phyloP scores from a whole-genome alignment of 1,140 invertebrate species.

The Rhagoletis pomonella region DNA sequence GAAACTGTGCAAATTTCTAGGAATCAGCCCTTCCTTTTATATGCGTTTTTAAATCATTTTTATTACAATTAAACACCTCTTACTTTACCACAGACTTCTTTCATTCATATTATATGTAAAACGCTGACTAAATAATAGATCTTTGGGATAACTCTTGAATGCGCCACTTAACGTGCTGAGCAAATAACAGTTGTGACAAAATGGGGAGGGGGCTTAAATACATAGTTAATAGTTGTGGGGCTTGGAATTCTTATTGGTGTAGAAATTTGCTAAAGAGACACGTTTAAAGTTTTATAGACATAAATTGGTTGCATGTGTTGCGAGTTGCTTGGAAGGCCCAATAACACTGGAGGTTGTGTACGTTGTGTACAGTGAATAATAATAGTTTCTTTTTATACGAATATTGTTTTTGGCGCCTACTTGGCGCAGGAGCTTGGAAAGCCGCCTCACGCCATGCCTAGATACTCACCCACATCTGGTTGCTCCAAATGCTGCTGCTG shows the following conservation, averaged over 20 bases:
- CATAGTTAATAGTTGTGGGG: background rate
- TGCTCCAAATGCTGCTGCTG: conserved; percentile 58
- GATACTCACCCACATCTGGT: conserved; percentile 73
- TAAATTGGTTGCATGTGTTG: background rate
- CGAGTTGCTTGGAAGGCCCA: background rate
- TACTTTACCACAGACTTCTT: no score
- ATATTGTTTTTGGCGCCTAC: background rate
- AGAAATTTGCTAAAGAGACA: background rate
- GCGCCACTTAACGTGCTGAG: background rate
- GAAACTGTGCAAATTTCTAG: no score
- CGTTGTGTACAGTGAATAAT: conserved; percentile 4
- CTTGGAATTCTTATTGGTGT: background rate
- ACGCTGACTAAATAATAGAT: no score
- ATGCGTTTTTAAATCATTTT: no score
- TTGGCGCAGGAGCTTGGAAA: background rate
- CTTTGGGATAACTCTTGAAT: background rate
- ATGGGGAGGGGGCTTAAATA: background rate
- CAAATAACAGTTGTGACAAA: conserved; percentile 3
- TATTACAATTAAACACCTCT: no score
- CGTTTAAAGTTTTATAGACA: background rate
- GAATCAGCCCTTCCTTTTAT: no score
- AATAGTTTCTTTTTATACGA: background rate
- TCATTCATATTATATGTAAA: no score
- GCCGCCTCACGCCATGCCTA: conserved; percentile 3
- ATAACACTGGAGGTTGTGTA: conserved; percentile 35